Evolutionary conservation across 2,113 vertebrate species (phyloP).

Genomic region (Malurus cyaneus): DNA sequence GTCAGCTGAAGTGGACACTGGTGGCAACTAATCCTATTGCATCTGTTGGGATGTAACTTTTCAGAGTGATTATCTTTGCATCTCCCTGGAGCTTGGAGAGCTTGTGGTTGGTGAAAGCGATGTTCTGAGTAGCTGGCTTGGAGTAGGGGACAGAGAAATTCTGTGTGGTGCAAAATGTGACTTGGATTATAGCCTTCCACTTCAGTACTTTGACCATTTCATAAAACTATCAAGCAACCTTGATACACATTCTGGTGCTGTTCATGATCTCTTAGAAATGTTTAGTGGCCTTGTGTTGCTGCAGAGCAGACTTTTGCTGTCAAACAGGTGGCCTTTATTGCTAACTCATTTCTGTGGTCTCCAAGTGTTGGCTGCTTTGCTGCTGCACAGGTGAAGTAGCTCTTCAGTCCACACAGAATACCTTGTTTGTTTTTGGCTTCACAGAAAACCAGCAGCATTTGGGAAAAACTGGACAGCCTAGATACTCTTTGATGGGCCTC

Average conservation of each 20-base stretch:
- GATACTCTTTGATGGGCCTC: neutral
- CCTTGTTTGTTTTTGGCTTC: neutral
- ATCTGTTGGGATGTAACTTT: neutral
- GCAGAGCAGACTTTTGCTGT: neutral
- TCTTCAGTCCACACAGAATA: neutral
- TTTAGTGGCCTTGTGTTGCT: neutral
- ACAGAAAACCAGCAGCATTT: neutral
- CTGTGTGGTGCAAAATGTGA: accelerated
- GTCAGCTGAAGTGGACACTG: neutral
- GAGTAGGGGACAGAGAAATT: neutral
- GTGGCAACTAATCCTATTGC: neutral
- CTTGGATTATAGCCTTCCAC: neutral
- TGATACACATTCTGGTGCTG: neutral
- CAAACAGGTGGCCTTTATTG: neutral
- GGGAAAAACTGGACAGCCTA: neutral
- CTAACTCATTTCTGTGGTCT: neutral
- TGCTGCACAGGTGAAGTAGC: neutral
- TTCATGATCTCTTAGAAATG: neutral
- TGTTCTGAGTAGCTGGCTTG: neutral
- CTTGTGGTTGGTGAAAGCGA: neutral
- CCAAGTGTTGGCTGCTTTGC: neutral
- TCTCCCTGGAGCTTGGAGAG: neutral
- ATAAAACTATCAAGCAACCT: neutral
- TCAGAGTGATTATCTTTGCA: neutral
- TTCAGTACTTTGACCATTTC: neutral